A percentile compares a stretch with the other conserved stretches of the same genome.
Evolutionary conservation across 1,140 invertebrate species (phyloP).

Genomic region (Apocrypta bakeri): DNA sequence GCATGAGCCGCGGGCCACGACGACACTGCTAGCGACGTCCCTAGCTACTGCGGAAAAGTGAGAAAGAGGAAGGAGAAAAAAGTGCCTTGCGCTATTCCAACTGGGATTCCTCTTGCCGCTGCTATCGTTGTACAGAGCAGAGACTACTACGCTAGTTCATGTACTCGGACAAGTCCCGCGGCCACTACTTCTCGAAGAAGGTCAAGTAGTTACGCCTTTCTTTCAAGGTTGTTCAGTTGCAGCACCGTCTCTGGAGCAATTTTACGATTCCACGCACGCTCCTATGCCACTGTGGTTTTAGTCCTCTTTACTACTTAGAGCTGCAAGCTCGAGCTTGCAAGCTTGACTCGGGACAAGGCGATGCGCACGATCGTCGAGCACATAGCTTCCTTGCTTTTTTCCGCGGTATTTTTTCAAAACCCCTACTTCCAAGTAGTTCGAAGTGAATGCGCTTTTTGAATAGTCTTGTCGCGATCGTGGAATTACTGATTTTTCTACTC

Average conservation of each 20-base stretch:
- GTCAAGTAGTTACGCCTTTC: slow-evolving; percentile 48
- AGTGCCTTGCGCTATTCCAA: background rate
- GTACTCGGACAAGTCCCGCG: background rate
- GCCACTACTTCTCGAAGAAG: slow-evolving; percentile 48
- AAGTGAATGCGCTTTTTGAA: too few species aligned
- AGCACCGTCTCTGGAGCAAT: background rate
- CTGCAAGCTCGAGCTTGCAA: too few species aligned
- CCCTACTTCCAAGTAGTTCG: too few species aligned
- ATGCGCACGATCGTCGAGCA: too few species aligned
- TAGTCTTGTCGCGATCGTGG: background rate
- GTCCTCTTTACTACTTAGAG: too few species aligned
- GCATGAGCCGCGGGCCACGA: background rate
- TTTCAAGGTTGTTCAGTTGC: slow-evolving; percentile 47
- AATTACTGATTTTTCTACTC: background rate
- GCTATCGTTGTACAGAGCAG: background rate
- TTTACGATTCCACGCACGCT: slow-evolving; percentile 29
- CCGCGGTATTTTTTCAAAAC: too few species aligned
- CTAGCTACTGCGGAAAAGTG: background rate
- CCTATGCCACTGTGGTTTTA: background rate
- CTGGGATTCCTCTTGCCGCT: slow-evolving; percentile 21
- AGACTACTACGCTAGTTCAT: background rate
- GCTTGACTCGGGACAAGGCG: too few species aligned
- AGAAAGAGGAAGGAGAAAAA: background rate
- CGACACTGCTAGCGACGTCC: background rate
- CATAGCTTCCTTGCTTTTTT: too few species aligned